Percentiles rank a stretch among this genome's conserved stretches.
These are phyloP conservation scores for Heliconius eleuchia DNA, from an alignment of 1,140 invertebrate species.

Conservation along the genomic window DNA sequence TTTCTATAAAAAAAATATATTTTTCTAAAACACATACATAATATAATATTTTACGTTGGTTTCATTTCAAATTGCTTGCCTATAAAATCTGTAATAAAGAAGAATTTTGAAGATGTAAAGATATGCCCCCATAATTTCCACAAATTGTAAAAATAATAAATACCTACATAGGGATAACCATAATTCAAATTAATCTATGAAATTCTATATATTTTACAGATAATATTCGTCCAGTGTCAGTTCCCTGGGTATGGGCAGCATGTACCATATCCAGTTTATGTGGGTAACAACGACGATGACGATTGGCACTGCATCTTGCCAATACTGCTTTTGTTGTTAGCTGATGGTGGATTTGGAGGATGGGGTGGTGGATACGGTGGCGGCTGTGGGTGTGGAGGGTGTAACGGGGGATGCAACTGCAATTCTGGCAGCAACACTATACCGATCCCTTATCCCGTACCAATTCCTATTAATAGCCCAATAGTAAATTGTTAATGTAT, in stretches of 20 bases:
- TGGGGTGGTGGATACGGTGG: constrained; percentile 14
- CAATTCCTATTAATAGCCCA: constrained; percentile 45
- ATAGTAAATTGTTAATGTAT: constrained; percentile 23
- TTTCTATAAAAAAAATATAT: background rate
- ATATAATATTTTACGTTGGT: no score
- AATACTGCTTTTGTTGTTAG: constrained; percentile 50
- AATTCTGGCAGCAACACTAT: constrained; percentile 42
- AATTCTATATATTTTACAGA: constrained; percentile 32
- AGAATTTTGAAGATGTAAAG: no score
- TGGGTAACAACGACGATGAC: constrained; percentile 47
- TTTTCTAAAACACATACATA: background rate
- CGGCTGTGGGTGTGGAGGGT: constrained; percentile 34
- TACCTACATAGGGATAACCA: no score
- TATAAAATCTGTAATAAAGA: no score
- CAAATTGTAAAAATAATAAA: no score
- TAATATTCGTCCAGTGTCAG: constrained; percentile 47
- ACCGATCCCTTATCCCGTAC: constrained; percentile 58
- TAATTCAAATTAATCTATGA: background rate
- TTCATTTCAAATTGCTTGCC: no score
- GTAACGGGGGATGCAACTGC: constrained; percentile 34
- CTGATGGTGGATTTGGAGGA: constrained; percentile 24
- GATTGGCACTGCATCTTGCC: constrained; percentile 47
- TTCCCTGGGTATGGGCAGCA: constrained; percentile 37
- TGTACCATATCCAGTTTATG: constrained; percentile 47
- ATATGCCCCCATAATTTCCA: no score